Evolutionary conservation across 2,113 vertebrate species (phyloP).

Genomic region (Dendropsophus ebraccatus): DNA sequence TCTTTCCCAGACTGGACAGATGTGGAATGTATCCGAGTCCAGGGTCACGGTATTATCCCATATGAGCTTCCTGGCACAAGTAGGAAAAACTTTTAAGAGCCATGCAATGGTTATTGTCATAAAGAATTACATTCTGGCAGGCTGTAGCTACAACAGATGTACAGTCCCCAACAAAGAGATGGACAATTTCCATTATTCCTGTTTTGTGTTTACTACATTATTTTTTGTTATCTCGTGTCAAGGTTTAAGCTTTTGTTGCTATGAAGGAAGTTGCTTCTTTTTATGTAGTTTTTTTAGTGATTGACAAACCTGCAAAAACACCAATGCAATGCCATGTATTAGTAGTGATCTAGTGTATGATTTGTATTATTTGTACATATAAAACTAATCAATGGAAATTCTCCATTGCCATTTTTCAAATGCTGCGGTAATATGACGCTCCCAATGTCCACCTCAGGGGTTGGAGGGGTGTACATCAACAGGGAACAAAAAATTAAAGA

Average conservation of each 20-base stretch:
- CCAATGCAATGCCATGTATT: not conserved
- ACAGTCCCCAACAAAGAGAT: slow-evolving; percentile 63
- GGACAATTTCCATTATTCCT: not conserved
- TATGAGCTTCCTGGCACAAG: slow-evolving; percentile 73
- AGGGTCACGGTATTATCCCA: slow-evolving; percentile 81
- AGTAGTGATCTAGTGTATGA: not conserved
- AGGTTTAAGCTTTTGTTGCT: not conserved
- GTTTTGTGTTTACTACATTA: slow-evolving; percentile 2
- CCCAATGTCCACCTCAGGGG: not conserved
- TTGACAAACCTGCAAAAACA: not conserved
- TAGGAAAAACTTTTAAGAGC: slow-evolving; percentile 70
- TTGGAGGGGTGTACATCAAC: not conserved
- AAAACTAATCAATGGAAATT: not conserved
- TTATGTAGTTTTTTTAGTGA: not conserved
- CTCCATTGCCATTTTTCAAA: not conserved
- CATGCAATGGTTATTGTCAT: slow-evolving; percentile 70
- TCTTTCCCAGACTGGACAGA: slow-evolving; percentile 84
- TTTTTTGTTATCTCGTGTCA: not conserved
- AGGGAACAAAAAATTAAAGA: not conserved
- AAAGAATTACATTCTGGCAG: slow-evolving; percentile 72
- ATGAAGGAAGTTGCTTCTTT: not conserved
- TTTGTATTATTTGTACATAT: not conserved
- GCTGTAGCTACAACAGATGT: slow-evolving; percentile 69
- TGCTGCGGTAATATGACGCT: not conserved
- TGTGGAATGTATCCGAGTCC: slow-evolving; percentile 85